phyloP scores from a whole-genome alignment of 2,797 vertebrate genomes.

The Merluccius polli region DNA sequence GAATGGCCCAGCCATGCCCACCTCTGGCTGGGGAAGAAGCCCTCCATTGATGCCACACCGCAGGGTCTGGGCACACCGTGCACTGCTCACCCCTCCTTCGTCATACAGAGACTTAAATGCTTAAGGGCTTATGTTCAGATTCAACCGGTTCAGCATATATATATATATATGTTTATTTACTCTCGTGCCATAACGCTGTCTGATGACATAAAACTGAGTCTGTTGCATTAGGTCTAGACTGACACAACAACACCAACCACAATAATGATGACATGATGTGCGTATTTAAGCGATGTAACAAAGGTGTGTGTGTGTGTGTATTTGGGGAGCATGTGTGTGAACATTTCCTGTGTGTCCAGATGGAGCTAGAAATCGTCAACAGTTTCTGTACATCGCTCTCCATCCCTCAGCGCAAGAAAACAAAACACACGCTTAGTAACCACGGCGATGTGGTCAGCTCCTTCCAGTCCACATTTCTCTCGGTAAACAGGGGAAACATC shows the following conservation, averaged over 20 bases:
- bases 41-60: slow-evolving; percentile 29
- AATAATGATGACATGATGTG: background rate
- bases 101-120: background rate
- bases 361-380: background rate
- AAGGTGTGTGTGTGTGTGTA: background rate
- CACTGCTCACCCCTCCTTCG: background rate
- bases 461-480: slow-evolving; percentile 21
- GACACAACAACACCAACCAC: too few species aligned
- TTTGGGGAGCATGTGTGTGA: too few species aligned
- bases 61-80: background rate
- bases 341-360: background rate
- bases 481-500: slow-evolving; percentile 27
- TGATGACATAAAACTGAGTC: too few species aligned
- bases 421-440: slow-evolving; percentile 39
- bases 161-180: background rate
- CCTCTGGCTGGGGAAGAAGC: background rate
- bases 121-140: background rate
- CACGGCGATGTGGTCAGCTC: slow-evolving; percentile 26
- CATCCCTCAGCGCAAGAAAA: slow-evolving; percentile 24
- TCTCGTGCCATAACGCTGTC: background rate
- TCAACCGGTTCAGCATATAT: background rate
- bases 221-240: too few species aligned
- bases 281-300: background rate
- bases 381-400: background rate
- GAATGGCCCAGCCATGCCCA: background rate